Conservation (phyloP, 2,797 vertebrate species). For the Thripadectes ignobilis region DNA sequence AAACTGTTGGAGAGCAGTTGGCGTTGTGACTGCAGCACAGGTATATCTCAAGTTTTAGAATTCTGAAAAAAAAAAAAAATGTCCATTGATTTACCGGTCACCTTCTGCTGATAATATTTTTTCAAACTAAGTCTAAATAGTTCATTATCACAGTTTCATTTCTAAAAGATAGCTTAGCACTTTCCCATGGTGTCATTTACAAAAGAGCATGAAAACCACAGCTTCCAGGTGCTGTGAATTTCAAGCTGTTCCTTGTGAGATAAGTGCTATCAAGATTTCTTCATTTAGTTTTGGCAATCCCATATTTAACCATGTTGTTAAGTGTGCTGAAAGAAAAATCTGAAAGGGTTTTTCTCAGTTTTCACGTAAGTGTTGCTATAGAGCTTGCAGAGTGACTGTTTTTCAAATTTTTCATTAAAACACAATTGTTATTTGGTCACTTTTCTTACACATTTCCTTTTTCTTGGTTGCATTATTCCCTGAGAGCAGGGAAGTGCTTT, state of each 20-base stretch:
- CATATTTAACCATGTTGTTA: constrained; percentile 31
- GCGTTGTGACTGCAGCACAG: not conserved
- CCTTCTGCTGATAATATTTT: not conserved
- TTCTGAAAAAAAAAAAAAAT: not conserved
- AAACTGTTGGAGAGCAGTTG: not conserved
- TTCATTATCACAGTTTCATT: not conserved
- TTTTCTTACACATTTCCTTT: not conserved
- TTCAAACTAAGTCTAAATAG: not conserved
- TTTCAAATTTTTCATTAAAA: constrained; percentile 33
- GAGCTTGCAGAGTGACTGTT: not conserved
- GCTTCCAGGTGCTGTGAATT: constrained; percentile 29
- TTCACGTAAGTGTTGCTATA: constrained; percentile 19
- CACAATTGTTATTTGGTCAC: not conserved
- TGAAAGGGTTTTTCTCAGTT: constrained; percentile 18
- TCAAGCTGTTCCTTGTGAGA: constrained; percentile 27
- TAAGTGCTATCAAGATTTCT: constrained; percentile 47
- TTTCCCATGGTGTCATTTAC: constrained; percentile 27
- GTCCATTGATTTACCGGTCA: not conserved
- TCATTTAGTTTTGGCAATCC: constrained; percentile 12
- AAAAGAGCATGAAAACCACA: constrained; percentile 40
- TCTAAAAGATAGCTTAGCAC: not conserved
- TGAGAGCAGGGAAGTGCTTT: not conserved
- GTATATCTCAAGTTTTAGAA: not conserved
- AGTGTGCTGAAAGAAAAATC: constrained; percentile 10
- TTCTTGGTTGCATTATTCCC: not conserved